phyloP scores from a whole-genome alignment of 2,113 vertebrate genomes.

The Albula glossodonta region DNA sequence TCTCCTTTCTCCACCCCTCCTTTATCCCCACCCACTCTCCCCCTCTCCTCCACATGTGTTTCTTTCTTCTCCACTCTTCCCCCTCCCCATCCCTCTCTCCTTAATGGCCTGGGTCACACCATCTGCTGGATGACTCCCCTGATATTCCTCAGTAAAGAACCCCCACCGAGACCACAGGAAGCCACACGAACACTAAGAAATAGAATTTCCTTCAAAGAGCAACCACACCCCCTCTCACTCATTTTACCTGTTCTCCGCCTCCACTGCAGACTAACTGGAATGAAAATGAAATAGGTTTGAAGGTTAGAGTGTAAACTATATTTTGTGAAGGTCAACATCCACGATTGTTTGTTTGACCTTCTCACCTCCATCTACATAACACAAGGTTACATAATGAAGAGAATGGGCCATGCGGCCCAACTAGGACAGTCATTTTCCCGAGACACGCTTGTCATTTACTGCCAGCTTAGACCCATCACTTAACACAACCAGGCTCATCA shows the following conservation, averaged over 20 bases:
- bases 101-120: not conserved
- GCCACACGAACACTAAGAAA: not conserved
- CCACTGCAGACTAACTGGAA: not conserved
- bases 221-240: not conserved
- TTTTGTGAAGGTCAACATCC: not conserved
- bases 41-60: not conserved
- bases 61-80: not conserved
- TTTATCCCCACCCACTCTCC: not conserved
- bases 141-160: not conserved
- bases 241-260: not conserved
- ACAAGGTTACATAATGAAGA: no score
- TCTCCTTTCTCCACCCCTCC: not conserved
- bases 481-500: no score
- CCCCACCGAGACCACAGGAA: not conserved
- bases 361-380: no score
- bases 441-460: no score
- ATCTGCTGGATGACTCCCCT: slow-evolving; percentile 2
- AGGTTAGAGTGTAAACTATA: not conserved
- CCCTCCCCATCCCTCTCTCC: not conserved
- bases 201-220: not conserved
- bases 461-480: no score
- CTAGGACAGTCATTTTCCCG: no score
- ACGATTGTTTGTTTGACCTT: not conserved
- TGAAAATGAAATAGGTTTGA: not conserved
- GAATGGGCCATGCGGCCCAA: no score